These are phyloP conservation scores for Lepidurus couesii DNA, from an alignment of 1,140 invertebrate species.

Conservation along the genomic window DNA sequence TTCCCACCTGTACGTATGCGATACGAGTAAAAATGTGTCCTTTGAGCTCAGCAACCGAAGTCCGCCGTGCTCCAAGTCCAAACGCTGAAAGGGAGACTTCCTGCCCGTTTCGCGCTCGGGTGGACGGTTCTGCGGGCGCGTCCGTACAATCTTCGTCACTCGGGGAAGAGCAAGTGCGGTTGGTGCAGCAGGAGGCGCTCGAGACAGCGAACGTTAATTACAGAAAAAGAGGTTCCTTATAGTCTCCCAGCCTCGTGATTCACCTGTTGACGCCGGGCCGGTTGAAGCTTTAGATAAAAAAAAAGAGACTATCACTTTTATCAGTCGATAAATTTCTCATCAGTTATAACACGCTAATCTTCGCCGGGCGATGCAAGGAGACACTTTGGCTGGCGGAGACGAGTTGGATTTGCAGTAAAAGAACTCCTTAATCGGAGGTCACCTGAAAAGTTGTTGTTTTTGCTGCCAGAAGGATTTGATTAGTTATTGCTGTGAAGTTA, in stretches of 20 bases:
- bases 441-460: too few species aligned
- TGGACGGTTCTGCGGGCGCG: conserved; percentile 1
- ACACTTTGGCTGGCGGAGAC: too few species aligned
- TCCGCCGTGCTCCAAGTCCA: conserved; percentile 20
- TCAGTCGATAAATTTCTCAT: too few species aligned
- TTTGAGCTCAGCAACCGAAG: conserved; percentile 21
- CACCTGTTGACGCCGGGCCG: background rate
- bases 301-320: too few species aligned
- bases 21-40: conserved; percentile 3
- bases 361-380: too few species aligned
- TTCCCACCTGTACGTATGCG: conserved; percentile 5
- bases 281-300: too few species aligned
- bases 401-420: too few species aligned
- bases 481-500: too few species aligned
- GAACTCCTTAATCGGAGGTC: too few species aligned
- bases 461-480: too few species aligned
- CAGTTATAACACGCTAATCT: too few species aligned
- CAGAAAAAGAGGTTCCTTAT: background rate
- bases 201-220: background rate
- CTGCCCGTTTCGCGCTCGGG: background rate
- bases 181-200: background rate
- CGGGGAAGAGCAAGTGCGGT: background rate
- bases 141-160: conserved; percentile 3
- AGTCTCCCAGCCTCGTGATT: background rate
- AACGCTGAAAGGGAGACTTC: conserved; percentile 11